Evolutionary conservation across 2,888 invertebrate genomes (phyloP).

Genomic region (Gymnosoma rotundatum): DNA sequence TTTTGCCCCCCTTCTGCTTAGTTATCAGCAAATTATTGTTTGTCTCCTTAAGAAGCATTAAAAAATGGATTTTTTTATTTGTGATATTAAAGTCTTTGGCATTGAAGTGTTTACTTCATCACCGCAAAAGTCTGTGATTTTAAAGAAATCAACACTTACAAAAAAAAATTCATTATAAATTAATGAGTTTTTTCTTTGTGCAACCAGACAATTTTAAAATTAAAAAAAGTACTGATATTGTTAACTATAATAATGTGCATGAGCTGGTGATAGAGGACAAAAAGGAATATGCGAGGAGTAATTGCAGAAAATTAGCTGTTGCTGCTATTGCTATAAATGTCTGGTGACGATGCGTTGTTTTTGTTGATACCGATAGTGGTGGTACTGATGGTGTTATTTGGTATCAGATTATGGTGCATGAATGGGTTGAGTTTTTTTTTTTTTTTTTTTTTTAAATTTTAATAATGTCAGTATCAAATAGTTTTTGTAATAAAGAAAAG

Average conservation of each 20-base stretch:
- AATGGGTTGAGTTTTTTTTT: conserved; percentile 5
- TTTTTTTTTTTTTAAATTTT: not conserved
- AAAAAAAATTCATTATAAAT: conserved; percentile 57
- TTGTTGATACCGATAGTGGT: not conserved
- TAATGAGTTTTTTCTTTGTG: conserved; percentile 62
- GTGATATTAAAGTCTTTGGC: not conserved
- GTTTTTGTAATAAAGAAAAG: too few species aligned
- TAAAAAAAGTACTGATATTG: conserved; percentile 38
- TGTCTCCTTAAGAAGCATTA: not conserved
- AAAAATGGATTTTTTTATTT: conserved; percentile 8
- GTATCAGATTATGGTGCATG: conserved; percentile 16
- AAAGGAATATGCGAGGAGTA: not conserved
- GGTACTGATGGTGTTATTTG: not conserved
- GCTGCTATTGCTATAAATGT: conserved; percentile 9
- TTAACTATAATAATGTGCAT: conserved; percentile 38
- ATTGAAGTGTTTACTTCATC: conserved; percentile 55
- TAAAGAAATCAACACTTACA: conserved; percentile 27
- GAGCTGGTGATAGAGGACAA: conserved; percentile 1
- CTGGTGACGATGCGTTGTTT: not conserved
- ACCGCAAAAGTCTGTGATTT: conserved; percentile 33
- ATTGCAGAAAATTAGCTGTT: conserved; percentile 8
- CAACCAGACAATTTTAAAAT: conserved; percentile 8
- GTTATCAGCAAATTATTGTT: conserved; percentile 32
- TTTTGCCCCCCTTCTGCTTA: not conserved
- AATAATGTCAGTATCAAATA: too few species aligned